Base-by-base conservation (phyloP, 30 jellyfish, hydroid and myxozoan genomes). In the Cassiopea andromeda region DNA sequence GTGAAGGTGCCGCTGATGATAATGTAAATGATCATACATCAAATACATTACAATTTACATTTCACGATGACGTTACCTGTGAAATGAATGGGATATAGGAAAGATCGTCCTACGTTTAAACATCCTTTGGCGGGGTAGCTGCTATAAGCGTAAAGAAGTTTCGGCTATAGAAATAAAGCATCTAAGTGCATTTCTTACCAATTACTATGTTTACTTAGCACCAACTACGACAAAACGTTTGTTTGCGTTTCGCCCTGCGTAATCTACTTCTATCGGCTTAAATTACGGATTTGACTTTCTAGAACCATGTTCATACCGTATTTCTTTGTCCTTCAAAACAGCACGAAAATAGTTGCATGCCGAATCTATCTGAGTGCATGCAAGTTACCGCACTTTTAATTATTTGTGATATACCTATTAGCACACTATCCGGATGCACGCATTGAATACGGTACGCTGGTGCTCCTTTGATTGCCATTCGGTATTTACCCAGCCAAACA, bases 311-410 rank as follows among this genome's bases (percentile, higher is more conserved):
- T 48, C 90, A 14, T 81, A 81, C 90, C 90, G 72, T 73, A 58
- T 7, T 12, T 46, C 67, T 60, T 81, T 81, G 73, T 81, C 80
- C 67, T 44, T 19, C 80, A 70, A 71, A 73, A 73, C 54, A 73
- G 67, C 85, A 66, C 47, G 78, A 70, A 85, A 75, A 73, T 85
- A 59, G 73, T 85, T 60, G 61, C 93, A 85, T 85, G 93, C 88
- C 93, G 93, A 68, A 43, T 86, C 83, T 48, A 77, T 49, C 48
- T 47, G 27, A 13, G 72, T 27, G 77, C 85, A 86, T 59, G 84
- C 19, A 54, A 75, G 82, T 50, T 44, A 87, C 93, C 92, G 92
- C 92, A 9, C 48, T 84, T 9, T 67, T 85, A 71, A 19, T 38
- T 27, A 73, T 61, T 44, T 80, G 92, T 59, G 59, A 84, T 27